Evolutionary conservation across 2,797 vertebrate genomes (phyloP), one percentile per base, ranked within the genome.

Genomic region (Pseudopleuronectes americanus): DNA sequence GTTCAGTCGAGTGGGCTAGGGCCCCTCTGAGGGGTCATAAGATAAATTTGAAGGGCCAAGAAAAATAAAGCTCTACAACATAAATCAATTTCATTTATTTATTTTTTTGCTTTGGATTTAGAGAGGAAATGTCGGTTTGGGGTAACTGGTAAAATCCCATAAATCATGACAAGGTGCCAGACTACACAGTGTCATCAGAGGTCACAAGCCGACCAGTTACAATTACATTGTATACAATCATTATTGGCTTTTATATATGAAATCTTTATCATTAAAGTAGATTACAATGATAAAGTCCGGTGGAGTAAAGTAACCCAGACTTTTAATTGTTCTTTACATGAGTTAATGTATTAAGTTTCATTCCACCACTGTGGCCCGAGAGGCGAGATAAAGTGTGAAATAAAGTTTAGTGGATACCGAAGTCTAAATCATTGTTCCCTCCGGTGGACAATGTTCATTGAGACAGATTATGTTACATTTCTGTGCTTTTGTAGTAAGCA

Each of bases 401-500:
- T 53, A 60, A 48, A 38, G 57, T 55, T 52, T 38, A 10, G 67
- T 22, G 33, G 64, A 74, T 64, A 64, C 48, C 17, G 51, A 62
- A 57, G 68, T 79, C 60, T 69, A 57, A 81, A 57, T 86, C 72
- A 80, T 90, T 94, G 89, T 89, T 85, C 55, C 65, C 28, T 68
- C 57, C 85, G 69, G 69, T 71, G 72, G 79, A 87, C 85, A 92
- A 64, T 89, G 83, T 68, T 83, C 92, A 95, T 93, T 93, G 88
- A 93, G 91, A 85, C 74, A 92, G 89, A 93, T 94, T 85, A 85
- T 89, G 87, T 96, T 95, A 90, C 94, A 86, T 88, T 93, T 79
- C 88, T 85, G 81, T 83, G 79, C 90, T 94, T 96, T 95, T 95
- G 92, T 93, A 64, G 57, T 47, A 84, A 88, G 87, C 87, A 90